These are phyloP conservation scores for Listronotus bonariensis DNA, from an alignment of 1,140 invertebrate genomes.

Conservation along the genomic window DNA sequence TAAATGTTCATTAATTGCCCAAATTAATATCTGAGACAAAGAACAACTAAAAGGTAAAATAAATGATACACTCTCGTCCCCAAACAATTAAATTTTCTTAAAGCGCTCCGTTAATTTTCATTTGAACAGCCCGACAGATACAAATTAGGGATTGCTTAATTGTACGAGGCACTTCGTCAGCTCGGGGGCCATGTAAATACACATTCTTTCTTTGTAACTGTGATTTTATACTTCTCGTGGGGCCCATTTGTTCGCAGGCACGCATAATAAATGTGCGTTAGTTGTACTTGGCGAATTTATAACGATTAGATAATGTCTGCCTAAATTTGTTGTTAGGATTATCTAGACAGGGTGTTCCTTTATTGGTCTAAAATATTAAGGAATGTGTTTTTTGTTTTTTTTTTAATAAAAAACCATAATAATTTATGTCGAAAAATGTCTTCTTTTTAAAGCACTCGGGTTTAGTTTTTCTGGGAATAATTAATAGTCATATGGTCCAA, in stretches of 20 bases:
- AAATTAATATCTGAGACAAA: too few relatives aligned
- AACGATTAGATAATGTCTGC: background rate
- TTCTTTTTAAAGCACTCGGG: too few relatives aligned
- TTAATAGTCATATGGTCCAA: too few relatives aligned
- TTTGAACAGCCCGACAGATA: slow-evolving; percentile 1
- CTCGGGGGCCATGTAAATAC: slow-evolving; percentile 1
- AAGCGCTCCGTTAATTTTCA: slow-evolving; percentile 2
- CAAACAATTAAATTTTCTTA: slow-evolving; percentile 3
- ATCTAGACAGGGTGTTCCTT: too few relatives aligned
- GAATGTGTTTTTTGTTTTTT: too few relatives aligned
- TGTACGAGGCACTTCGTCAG: slow-evolving; percentile 2
- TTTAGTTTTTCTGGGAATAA: too few relatives aligned
- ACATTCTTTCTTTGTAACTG: slow-evolving; percentile 5
- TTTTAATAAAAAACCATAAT: too few relatives aligned
- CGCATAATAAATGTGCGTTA: slow-evolving; percentile 12
- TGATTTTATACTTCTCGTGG: slow-evolving; percentile 8
- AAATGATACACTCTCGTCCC: background rate
- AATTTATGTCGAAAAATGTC: too few relatives aligned
- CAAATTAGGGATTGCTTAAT: background rate
- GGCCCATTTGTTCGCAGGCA: slow-evolving; percentile 2
- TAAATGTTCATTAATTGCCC: too few relatives aligned
- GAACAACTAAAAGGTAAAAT: background rate
- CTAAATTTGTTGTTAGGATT: too few relatives aligned
- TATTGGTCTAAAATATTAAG: too few relatives aligned
- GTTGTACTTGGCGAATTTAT: background rate